These are phyloP conservation scores for Lutjanus argentimaculatus DNA, from an alignment of 2,797 vertebrate genomes.

Conservation along the genomic window DNA sequence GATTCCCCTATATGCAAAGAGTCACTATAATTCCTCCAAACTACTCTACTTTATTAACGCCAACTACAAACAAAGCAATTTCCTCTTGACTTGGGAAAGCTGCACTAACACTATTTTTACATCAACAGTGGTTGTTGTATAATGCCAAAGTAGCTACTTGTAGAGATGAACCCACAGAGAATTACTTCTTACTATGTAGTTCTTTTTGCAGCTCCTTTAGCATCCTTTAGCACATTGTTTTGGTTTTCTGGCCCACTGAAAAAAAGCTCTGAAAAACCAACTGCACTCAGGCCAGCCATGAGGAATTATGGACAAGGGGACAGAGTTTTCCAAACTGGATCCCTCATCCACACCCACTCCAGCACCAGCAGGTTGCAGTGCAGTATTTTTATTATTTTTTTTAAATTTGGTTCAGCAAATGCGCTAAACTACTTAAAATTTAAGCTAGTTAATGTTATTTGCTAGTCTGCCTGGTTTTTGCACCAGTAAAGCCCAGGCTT, in stretches of 20 bases:
- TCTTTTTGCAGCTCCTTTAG: neutral
- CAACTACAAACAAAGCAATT: neutral
- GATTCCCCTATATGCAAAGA: conserved; percentile 6
- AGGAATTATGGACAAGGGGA: no score
- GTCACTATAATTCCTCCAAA: neutral
- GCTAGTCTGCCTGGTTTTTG: no score
- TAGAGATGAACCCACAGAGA: neutral
- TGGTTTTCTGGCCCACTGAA: neutral
- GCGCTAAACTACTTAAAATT: no score
- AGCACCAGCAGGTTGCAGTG: no score
- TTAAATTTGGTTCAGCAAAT: no score
- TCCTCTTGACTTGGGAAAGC: neutral
- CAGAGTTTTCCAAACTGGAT: no score
- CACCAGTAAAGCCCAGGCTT: no score
- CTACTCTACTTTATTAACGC: neutral
- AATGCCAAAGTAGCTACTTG: neutral
- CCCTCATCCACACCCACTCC: no score
- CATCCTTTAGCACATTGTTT: neutral
- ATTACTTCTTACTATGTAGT: no score
- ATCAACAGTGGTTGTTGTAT: neutral
- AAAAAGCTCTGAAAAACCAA: neutral
- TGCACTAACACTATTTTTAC: neutral
- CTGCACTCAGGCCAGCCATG: neutral
- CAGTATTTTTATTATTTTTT: no score
- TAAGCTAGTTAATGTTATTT: no score